Evolutionary conservation across 2,113 vertebrate species (phyloP).

Genomic region (Hemibagrus wyckioides): DNA sequence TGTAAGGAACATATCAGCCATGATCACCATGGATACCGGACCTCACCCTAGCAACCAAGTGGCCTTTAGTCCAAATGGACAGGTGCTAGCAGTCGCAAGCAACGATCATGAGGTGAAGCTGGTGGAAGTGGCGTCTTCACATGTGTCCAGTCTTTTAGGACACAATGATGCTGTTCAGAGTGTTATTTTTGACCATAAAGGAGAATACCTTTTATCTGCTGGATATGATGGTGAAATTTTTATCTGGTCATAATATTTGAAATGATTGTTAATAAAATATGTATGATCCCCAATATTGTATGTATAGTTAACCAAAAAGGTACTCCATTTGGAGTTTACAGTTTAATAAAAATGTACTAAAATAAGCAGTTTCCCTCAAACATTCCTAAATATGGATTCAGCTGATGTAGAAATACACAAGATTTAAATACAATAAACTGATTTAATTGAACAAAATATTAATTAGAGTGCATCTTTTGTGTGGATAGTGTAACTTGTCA

Average conservation of each 20-base stretch:
- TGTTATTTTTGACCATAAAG: conserved; percentile 64
- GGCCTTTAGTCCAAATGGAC: conserved; percentile 75
- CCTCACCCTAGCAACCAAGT: conserved; percentile 79
- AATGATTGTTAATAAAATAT: neutral
- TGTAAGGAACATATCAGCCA: conserved; percentile 60
- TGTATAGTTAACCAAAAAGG: neutral
- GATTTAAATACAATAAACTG: neutral
- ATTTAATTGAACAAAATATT: neutral
- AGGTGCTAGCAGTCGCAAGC: conserved; percentile 74
- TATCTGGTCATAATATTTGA: conserved; percentile 62
- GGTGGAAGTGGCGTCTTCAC: conserved; percentile 66
- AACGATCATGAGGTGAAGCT: conserved; percentile 72
- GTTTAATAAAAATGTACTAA: neutral
- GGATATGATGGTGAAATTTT: conserved; percentile 66
- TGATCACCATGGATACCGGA: conserved; percentile 71
- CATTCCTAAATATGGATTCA: neutral
- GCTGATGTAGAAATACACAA: neutral
- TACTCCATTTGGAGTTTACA: neutral
- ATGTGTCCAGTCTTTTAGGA: conserved; percentile 66
- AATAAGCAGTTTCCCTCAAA: neutral
- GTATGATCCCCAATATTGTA: no score
- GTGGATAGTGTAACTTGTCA: neutral
- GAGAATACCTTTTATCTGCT: conserved; percentile 64
- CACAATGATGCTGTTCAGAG: conserved; percentile 65
- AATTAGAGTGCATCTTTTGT: neutral